A percentile compares a stretch with the other conserved stretches of the same genome.
phyloP scores from a whole-genome alignment of 2,113 vertebrate species.

The Phoxinus phoxinus region DNA sequence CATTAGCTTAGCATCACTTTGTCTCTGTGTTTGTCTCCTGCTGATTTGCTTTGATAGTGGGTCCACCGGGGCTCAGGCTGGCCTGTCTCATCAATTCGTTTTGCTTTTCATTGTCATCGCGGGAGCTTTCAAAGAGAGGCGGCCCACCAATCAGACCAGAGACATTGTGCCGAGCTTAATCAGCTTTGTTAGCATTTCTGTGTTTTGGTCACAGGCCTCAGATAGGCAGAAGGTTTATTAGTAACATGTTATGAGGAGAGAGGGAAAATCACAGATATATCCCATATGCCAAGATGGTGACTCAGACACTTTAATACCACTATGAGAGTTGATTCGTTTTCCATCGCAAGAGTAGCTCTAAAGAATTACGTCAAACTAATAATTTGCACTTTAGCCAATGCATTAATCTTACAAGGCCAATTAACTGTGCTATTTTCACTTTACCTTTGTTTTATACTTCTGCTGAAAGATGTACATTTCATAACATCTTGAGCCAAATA shows the following conservation, averaged over 20 bases:
- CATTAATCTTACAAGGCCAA: neutral
- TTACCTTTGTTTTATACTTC: neutral
- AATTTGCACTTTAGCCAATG: neutral
- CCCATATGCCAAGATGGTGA: neutral
- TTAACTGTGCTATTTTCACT: neutral
- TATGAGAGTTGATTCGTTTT: neutral
- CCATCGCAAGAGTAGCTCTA: constrained; percentile 1
- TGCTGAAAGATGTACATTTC: neutral
- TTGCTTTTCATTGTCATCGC: constrained; percentile 51
- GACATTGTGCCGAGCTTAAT: constrained; percentile 10
- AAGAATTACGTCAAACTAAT: constrained; percentile 24
- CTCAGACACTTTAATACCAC: constrained; percentile 27
- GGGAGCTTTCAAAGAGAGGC: constrained; percentile 34
- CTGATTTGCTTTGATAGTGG: constrained; percentile 49
- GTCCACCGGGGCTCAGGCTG: constrained; percentile 15
- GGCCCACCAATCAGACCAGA: constrained; percentile 46
- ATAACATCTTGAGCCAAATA: neutral
- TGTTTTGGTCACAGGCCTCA: constrained; percentile 11
- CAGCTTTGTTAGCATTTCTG: constrained; percentile 1
- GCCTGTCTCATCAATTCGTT: constrained; percentile 45
- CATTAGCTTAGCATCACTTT: constrained; percentile 44
- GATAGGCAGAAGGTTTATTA: constrained; percentile 11
- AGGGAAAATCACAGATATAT: constrained; percentile 2
- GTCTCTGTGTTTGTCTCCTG: constrained; percentile 46
- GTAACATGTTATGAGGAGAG: neutral